These are phyloP conservation scores for Globicephala melas DNA, from an alignment of 2,113 vertebrate species.

Conservation along the genomic window DNA sequence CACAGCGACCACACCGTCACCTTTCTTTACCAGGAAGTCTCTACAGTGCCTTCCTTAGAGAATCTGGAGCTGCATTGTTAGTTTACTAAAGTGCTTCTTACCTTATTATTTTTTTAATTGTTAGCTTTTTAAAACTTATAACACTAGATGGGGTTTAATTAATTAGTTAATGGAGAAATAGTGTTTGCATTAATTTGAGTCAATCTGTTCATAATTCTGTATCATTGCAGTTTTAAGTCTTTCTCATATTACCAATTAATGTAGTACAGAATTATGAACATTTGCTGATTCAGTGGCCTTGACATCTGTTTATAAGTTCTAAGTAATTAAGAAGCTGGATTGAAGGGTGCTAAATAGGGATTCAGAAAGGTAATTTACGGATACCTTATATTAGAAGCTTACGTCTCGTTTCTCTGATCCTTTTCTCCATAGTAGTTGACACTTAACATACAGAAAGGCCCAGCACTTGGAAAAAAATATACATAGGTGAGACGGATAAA, in stretches of 20 bases:
- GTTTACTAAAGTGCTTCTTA: neutral
- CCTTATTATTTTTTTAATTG: neutral
- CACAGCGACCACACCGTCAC: fast-evolving
- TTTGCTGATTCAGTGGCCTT: constrained; percentile 6
- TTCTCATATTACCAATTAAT: neutral
- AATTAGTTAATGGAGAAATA: constrained; percentile 10
- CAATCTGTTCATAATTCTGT: neutral
- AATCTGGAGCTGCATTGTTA: neutral
- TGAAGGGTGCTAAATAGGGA: neutral
- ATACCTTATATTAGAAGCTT: neutral
- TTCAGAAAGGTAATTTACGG: constrained; percentile 20
- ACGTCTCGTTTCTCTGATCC: neutral
- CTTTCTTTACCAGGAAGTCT: neutral
- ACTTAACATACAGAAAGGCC: neutral
- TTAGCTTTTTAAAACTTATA: neutral
- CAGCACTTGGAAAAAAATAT: neutral
- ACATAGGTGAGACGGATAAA: neutral
- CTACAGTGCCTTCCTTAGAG: neutral
- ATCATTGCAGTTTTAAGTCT: neutral
- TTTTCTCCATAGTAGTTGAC: neutral
- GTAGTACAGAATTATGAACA: neutral
- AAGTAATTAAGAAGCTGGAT: neutral
- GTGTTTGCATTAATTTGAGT: constrained; percentile 38
- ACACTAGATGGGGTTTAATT: neutral
- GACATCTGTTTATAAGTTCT: constrained; percentile 29